Evolutionary conservation across 2,888 invertebrate species (phyloP), one percentile per base, ranked within the genome.

Genomic region (Cheilosia soror): DNA sequence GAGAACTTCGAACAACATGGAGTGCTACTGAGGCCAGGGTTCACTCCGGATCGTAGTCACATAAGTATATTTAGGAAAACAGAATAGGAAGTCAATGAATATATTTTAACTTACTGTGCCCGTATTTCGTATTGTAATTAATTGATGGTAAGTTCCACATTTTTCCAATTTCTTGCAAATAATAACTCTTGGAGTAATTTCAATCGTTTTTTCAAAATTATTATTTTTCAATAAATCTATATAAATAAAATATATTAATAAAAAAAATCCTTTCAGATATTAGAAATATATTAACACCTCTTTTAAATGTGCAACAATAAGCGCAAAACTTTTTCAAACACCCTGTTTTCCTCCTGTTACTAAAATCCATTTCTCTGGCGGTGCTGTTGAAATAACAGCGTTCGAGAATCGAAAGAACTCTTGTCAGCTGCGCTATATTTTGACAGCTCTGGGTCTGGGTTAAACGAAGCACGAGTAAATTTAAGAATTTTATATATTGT

Each of bases 181-280:
- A 20, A 83, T 29, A n/a, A 79, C 44, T 33, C 84, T 75, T 20
- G 79, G 84, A 4, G 27, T 15, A 11, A 84, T 79, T 15, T 75
- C 78, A 7, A 83, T 73, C 0, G 62, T 78, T 53, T 68, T 73
- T 37, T 68, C 83, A 40, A 78, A 83, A n/a, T 63, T 57, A 9
- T 83, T 73, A 25, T 83, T 69, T 37, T n/a, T 78, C 37, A 83
- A 31, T 6, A 83, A 55, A 11, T 78, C 83, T 83, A n/a, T 0
- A 9, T 15, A 51, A n/a, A 40, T n/a, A n/a, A n/a, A n/a, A n/a
- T n/a, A n/a, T n/a, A n/a, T n/a, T n/a, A n/a, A 9, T 15, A 51
- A n/a, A 40, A 11, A 11, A 9, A 37, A 37, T 11, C 3, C 4
- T 1, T 11, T 0, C 4, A 11, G 0, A 37, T 1, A 11, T 4